Conservation (phyloP, 2,113 vertebrate genomes). For the Chiloscyllium plagiosum region DNA sequence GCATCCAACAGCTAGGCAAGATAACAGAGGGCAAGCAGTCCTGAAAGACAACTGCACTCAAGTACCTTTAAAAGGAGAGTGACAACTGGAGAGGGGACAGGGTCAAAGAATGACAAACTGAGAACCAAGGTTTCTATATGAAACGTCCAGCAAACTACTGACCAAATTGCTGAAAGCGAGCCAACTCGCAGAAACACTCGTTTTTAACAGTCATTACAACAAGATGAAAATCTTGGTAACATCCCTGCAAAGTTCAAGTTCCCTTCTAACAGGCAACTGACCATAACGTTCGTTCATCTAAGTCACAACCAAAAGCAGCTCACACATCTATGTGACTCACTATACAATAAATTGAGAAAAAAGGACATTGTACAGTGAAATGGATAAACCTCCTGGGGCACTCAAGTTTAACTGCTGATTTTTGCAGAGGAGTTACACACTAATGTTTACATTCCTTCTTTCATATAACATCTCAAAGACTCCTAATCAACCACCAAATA, state of each 20-base stretch:
- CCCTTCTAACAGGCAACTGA: background rate
- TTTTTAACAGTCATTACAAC: too few species aligned
- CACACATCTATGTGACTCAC: background rate
- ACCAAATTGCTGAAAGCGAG: background rate
- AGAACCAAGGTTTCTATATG: background rate
- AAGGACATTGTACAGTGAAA: too few species aligned
- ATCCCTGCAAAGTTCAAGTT: background rate
- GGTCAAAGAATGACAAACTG: background rate
- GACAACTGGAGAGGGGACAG: background rate
- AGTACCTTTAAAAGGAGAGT: background rate
- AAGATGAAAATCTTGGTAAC: background rate
- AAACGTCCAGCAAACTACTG: background rate
- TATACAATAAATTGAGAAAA: background rate
- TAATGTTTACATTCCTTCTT: constrained; percentile 9
- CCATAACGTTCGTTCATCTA: background rate
- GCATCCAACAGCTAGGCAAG: background rate
- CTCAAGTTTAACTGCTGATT: background rate
- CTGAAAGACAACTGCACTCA: background rate
- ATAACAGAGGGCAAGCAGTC: background rate
- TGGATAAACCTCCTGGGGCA: background rate
- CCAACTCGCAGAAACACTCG: too few species aligned
- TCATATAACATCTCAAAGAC: background rate
- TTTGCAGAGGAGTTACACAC: background rate
- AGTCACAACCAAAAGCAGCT: background rate
- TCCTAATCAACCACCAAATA: background rate